Evolutionary conservation across 2,888 invertebrate genomes (phyloP).

Genomic region (Phortica magna): DNA sequence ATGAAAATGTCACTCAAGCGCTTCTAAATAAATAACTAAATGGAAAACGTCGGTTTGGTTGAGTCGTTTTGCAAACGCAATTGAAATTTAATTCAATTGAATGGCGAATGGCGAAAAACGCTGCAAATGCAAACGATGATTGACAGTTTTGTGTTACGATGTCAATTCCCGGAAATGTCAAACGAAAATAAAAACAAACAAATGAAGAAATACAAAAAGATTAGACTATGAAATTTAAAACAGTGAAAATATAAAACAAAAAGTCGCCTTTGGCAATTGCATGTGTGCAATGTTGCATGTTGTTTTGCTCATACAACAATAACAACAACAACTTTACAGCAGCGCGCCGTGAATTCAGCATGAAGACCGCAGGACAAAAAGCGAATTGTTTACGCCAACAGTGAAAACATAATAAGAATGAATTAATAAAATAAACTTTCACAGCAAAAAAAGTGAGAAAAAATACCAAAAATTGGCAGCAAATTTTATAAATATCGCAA

Average conservation of each 20-base stretch:
- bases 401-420: constrained; percentile 33
- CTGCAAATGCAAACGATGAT: constrained; percentile 41
- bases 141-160: constrained; percentile 50
- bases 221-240: background rate
- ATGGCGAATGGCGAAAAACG: too few species aligned
- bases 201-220: constrained; percentile 2
- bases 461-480: constrained; percentile 1
- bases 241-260: background rate
- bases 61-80: too few species aligned
- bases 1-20: too few species aligned
- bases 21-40: too few species aligned
- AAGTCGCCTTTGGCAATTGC: background rate
- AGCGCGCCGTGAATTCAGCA: too few species aligned
- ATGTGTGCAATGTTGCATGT: constrained; percentile 9
- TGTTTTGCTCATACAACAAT: constrained; percentile 38
- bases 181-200: constrained; percentile 23
- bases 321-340: constrained; percentile 35
- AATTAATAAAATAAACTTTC: constrained; percentile 25
- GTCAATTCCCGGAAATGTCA: constrained; percentile 14
- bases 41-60: too few species aligned
- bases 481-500: background rate
- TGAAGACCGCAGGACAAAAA: background rate
- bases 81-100: too few species aligned
- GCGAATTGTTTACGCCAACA: constrained; percentile 9
- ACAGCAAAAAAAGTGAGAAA: constrained; percentile 9